Conservation (phyloP, 1,140 invertebrate genomes). For the Saccostrea echinata region DNA sequence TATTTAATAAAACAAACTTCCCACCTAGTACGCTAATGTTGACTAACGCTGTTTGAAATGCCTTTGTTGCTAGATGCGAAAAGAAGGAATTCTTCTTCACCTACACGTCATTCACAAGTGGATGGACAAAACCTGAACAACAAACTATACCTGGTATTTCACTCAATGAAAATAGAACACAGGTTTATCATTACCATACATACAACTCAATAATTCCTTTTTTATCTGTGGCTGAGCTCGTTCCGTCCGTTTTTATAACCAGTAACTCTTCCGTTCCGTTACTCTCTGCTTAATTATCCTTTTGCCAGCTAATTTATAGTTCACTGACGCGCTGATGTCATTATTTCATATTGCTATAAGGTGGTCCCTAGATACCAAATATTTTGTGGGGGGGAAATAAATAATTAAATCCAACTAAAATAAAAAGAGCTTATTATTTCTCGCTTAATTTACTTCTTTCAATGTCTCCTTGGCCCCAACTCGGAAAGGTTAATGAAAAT, state of each 20-base stretch:
- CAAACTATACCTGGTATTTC: neutral
- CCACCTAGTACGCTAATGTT: conserved; percentile 8
- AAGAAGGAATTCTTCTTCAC: neutral
- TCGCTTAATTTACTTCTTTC: conserved; percentile 7
- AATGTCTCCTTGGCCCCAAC: neutral
- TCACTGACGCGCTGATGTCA: conserved; percentile 24
- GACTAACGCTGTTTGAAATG: conserved; percentile 1
- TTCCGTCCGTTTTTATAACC: conserved; percentile 20
- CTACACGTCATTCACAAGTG: conserved; percentile 6
- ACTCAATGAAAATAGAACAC: neutral
- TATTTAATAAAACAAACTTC: conserved; percentile 13
- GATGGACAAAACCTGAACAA: neutral
- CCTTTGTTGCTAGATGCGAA: conserved; percentile 14
- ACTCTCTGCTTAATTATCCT: conserved; percentile 33
- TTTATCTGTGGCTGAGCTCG: neutral
- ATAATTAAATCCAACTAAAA: conserved; percentile 36
- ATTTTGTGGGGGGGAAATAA: conserved; percentile 33
- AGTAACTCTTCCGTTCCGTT: conserved; percentile 9
- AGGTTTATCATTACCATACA: conserved; percentile 24
- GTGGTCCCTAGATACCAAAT: conserved; percentile 36
- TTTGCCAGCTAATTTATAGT: conserved; percentile 37
- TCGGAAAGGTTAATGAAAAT: neutral
- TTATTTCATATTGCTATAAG: conserved; percentile 37
- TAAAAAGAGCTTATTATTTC: conserved; percentile 29
- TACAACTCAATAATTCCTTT: conserved; percentile 18